Base-by-base conservation (phyloP, 2,888 invertebrate species). In the Carabus problematicus region DNA sequence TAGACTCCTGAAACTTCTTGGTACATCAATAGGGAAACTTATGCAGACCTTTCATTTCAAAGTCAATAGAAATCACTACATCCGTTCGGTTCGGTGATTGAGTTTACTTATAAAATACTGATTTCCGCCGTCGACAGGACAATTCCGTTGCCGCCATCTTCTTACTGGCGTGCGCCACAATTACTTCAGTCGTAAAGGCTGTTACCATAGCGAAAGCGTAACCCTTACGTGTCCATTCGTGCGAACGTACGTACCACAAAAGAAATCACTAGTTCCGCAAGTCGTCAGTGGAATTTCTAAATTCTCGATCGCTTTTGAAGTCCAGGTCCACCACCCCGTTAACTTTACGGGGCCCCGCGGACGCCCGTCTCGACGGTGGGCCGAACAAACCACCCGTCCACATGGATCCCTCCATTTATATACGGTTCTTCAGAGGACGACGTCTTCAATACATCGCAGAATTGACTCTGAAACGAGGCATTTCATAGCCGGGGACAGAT, bases 401-500 rank as follows among this genome's bases (percentile, higher is more conserved):
- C 19, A 6, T 11, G 16, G 42, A 19, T 55, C 42, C 12, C 55
- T 14, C 43, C 19, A 43, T 64, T 29, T 64, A 19, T n/a, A n/a
- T 11, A 45, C 42, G 64, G 9, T 39, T 19, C 18, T 8, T 9
- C 52, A 52, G 18, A 52, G 9, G 39, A 43, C 42, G 56, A 45
- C 64, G 55, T 64, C 39, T 29, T 56, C 58, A 56, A 64, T 64
- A 64, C 56, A 45, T 64, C 39, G 19, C 56, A 8, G 45, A 56
- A 64, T 64, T 64, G 64, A 56, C 56, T 64, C 58, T 64, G 64
- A 64, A 58, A 64, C 64, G 47, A 58, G 45, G 55, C 56, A 58
- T 64, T 55, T 64, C 64, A 64, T 64, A 55, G 63, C 62, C 49
- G 18, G n/a, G 64, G 8, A 29, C 29, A 29, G 29, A 29, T 29